Base-by-base conservation (phyloP, 2,113 vertebrate genomes). In the Lepisosteus osseus region DNA sequence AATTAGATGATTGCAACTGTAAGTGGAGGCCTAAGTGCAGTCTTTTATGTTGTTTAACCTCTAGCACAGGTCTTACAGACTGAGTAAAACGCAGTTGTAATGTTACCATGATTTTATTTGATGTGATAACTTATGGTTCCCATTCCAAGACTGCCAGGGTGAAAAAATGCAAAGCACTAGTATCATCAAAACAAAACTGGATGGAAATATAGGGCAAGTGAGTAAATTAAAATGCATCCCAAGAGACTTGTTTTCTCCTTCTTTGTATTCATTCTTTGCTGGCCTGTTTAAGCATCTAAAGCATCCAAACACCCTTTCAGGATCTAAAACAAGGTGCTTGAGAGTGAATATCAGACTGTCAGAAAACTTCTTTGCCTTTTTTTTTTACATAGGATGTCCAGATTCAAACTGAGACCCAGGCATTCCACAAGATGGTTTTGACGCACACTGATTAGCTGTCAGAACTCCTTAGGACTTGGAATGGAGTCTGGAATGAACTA, bases 171-270 rank as follows among this genome's bases (percentile, higher is more conserved):
- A 91, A 90, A 91, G 83, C 78, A 74, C 81, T 82, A 82, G 77
- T 80, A 87, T 80, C 88, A 87, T 90, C 88, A 90, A 89, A 90
- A 90, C 88, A 88, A 84, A 88, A 84, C 80, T 86, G 84, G 80
- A 79, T 80, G 81, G 84, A 87, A 90, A 91, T 89, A 87, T 90
- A 87, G 89, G 87, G 87, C 84, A 90, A 90, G 85, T 80, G 85
- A 84, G 85, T 72, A 81, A 88, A 89, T 91, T 90, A 89, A 88
- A 86, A 91, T 88, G 84, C 85, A 85, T 82, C 87, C 89, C 88
- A 57, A 74, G 85, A 85, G 86, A 86, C 76, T 74, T 64, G 64
- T 80, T 79, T 82, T 82, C 76, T 78, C 65, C 55, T 41, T 57
- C 54, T 40, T 54, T 70, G 59, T 54, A 44, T 70, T 71, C 41